phyloP scores from a whole-genome alignment of 35 echinoderm and acorn worm genomes.

The Anneissia japonica region DNA sequence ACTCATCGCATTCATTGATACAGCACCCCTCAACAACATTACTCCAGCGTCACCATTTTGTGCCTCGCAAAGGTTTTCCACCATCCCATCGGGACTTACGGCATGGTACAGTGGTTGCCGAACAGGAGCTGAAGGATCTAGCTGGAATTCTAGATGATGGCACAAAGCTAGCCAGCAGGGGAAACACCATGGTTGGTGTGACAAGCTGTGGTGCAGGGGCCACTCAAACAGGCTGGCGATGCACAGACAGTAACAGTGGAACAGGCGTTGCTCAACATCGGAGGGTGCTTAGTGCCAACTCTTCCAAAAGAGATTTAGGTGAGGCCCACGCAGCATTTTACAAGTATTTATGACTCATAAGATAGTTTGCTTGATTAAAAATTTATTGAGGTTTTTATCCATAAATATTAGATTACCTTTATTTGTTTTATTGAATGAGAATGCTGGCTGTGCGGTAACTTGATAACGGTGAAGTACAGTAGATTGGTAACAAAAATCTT shows the following conservation, averaged over 20 bases:
- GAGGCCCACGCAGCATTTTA: too few relatives aligned
- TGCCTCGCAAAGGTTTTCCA: slow-evolving; percentile 56
- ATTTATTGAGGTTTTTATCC: too few relatives aligned
- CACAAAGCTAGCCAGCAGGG: not conserved
- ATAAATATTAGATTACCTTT: too few relatives aligned
- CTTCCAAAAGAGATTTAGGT: slow-evolving; percentile 44
- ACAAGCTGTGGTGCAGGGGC: slow-evolving; percentile 10
- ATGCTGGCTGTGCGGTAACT: too few relatives aligned
- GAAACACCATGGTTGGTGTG: too few relatives aligned
- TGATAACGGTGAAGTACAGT: too few relatives aligned
- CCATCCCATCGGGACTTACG: slow-evolving; percentile 13
- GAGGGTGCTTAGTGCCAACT: slow-evolving; percentile 72
- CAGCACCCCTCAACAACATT: slow-evolving; percentile 1
- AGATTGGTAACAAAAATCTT: too few relatives aligned
- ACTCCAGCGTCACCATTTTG: slow-evolving; percentile 53
- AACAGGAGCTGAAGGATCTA: slow-evolving; percentile 50
- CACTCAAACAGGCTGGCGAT: slow-evolving; percentile 56
- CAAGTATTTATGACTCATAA: too few relatives aligned
- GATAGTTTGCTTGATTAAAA: too few relatives aligned
- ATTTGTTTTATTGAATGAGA: too few relatives aligned
- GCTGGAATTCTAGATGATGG: slow-evolving; percentile 43
- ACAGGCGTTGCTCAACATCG: slow-evolving; percentile 21
- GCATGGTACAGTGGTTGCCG: slow-evolving; percentile 28
- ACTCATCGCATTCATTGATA: not conserved
- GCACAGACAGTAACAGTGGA: slow-evolving; percentile 15